A percentile compares a stretch with the other conserved stretches of the same genome.
phyloP scores from a whole-genome alignment of 2,888 invertebrate species.

The Agonopterix arenella region DNA sequence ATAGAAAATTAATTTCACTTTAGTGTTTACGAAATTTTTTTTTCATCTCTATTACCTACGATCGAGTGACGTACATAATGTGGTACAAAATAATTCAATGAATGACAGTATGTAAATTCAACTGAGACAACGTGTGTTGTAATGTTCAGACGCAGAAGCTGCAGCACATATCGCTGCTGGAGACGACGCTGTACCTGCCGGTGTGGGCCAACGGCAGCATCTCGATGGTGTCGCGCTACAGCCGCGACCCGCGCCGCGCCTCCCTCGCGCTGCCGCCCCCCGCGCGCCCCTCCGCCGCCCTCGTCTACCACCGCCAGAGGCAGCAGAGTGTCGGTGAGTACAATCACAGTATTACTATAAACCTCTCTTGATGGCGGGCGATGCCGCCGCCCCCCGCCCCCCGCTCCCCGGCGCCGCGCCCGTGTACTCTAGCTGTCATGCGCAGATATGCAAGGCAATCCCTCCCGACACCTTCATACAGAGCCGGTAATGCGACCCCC shows the following conservation, averaged over 20 bases:
- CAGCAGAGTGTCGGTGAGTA: constrained; percentile 75
- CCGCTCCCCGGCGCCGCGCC: neutral
- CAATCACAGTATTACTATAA: too few relatives aligned
- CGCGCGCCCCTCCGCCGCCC: constrained; percentile 77
- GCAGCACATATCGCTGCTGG: constrained; percentile 84
- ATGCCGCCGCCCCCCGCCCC: neutral
- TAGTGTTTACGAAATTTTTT: too few relatives aligned
- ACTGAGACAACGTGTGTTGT: neutral
- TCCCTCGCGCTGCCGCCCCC: constrained; percentile 7
- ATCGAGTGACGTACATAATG: too few relatives aligned
- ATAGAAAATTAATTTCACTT: too few relatives aligned
- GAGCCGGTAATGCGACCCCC: neutral
- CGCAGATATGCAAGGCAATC: too few relatives aligned
- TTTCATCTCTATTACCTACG: too few relatives aligned
- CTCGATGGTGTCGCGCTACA: constrained; percentile 58
- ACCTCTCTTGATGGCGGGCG: too few relatives aligned
- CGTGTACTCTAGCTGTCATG: too few relatives aligned
- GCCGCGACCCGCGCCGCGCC: constrained; percentile 8
- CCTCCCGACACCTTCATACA: too few relatives aligned
- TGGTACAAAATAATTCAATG: too few relatives aligned
- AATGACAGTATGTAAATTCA: neutral
- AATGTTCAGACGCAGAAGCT: constrained; percentile 77
- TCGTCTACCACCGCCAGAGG: constrained; percentile 85
- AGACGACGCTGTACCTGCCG: constrained; percentile 84
- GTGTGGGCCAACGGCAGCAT: constrained; percentile 82